Conservation (phyloP, 2,113 vertebrate species). For the Machaerirhynchus nigripectus region DNA sequence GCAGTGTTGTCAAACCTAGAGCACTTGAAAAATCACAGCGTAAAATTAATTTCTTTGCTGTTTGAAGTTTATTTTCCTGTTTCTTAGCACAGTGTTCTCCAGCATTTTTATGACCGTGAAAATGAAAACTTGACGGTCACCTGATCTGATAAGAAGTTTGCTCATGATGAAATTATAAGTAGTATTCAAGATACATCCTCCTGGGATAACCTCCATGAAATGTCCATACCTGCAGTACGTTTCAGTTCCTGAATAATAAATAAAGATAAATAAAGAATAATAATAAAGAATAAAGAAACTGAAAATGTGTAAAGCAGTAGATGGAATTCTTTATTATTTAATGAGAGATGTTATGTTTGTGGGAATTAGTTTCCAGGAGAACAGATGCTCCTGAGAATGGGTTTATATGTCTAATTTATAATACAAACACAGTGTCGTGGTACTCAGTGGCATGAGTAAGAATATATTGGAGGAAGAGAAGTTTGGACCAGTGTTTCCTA, state of each 20-base stretch:
- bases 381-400: not conserved
- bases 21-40: not conserved
- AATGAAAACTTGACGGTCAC: not conserved
- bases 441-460: not conserved
- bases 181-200: accelerated
- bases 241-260: not conserved
- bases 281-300: not conserved
- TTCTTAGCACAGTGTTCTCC: not conserved
- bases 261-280: too few species aligned
- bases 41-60: not conserved
- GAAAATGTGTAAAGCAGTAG: not conserved
- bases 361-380: not conserved
- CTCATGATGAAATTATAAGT: not conserved
- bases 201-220: not conserved
- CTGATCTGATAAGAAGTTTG: not conserved
- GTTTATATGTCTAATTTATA: not conserved
- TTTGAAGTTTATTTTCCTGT: not conserved
- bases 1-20: not conserved
- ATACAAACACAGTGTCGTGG: not conserved
- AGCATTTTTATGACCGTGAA: not conserved
- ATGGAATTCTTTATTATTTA: not conserved
- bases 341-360: not conserved
- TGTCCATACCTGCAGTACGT: accelerated
- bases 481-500: accelerated
- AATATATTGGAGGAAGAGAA: not conserved